Evolutionary conservation across 1,140 invertebrate species (phyloP).

Genomic region (Drosophila kurseongensis): DNA sequence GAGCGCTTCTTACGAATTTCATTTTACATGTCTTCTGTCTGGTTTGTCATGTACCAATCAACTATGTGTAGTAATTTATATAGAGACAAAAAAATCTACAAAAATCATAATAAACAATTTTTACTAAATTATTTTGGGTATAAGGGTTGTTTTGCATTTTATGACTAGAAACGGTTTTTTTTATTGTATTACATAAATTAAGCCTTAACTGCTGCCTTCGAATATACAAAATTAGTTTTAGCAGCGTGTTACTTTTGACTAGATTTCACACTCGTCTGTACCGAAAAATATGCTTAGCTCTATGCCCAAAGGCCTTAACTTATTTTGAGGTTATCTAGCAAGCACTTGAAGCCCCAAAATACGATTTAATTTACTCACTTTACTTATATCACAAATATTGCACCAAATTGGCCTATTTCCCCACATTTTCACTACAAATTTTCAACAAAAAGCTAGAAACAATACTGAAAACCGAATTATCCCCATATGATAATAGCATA

Average conservation of each 20-base stretch:
- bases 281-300: constrained; percentile 38
- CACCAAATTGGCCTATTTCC: constrained; percentile 80
- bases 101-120: constrained; percentile 63
- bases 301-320: constrained; percentile 1
- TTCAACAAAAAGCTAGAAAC: constrained; percentile 39
- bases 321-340: constrained; percentile 22
- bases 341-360: constrained; percentile 26
- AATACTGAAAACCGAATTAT: constrained; percentile 26
- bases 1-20: constrained; percentile 30
- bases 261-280: constrained; percentile 75
- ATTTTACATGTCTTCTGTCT: constrained; percentile 3
- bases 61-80: constrained; percentile 66
- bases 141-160: constrained; percentile 10
- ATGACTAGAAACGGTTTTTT: constrained; percentile 29
- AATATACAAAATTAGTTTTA: constrained; percentile 41
- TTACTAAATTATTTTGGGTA: constrained; percentile 54
- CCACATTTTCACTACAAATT: constrained; percentile 69
- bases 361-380: constrained; percentile 21
- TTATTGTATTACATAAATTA: constrained; percentile 24
- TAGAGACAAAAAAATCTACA: constrained; percentile 75
- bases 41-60: constrained; percentile 41
- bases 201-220: constrained; percentile 27
- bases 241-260: constrained; percentile 59
- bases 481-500: not conserved
- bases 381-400: constrained; percentile 84